Base-by-base conservation (phyloP, 2,113 vertebrate genomes). In the Gorilla gorilla region DNA sequence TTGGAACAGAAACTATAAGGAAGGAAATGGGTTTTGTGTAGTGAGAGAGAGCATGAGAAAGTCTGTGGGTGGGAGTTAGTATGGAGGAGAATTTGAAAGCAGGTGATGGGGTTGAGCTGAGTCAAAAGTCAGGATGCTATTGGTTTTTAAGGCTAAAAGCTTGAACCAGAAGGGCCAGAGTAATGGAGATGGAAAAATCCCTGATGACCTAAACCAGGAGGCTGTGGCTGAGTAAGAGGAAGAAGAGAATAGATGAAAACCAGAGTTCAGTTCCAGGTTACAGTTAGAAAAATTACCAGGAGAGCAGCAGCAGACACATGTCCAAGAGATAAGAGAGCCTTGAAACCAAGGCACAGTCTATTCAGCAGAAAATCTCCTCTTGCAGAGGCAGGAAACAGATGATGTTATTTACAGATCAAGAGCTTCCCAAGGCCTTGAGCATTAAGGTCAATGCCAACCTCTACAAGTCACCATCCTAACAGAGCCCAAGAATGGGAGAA, bases 351-450 rank as follows among this genome's bases (percentile, higher is more conserved):
- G 23, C 12, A 30, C 5, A 52, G 32, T 61, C 4, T 45, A 48
- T 30, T 61, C 40, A 38, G 70, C n/a, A 78, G 70, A 86, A 89
- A 96, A 68, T 78, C 18, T 73, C 35, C 76, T 68, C 20, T 38
- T 25, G 57, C n/a, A 78, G 52, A 40, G 93, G 25, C 76, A 93
- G 97, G 83, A 94, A 97, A 82, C 59, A 89, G 88, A 35, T 85
- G 64, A 68, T 82, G 14, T 52, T 9, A 90, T 86, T 93, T 89
- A 52, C 9, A 75, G 27, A 94, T 12, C 8, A 40, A 83, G 86
- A 93, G 30, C 35, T 88, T 68, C 59, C 32, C 72, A 64, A 92
- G 92, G 78, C 48, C 84, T 43, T 25, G 35, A 73, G 45, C 59
- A 61, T 85, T 72, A 93, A 84, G 64, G 84, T 68, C 89, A 75